Percentiles rank a stretch among this genome's conserved stretches.
These are phyloP conservation scores for Himantopus leucocephalus DNA, from an alignment of 2,113 vertebrate genomes.

Conservation along the genomic window DNA sequence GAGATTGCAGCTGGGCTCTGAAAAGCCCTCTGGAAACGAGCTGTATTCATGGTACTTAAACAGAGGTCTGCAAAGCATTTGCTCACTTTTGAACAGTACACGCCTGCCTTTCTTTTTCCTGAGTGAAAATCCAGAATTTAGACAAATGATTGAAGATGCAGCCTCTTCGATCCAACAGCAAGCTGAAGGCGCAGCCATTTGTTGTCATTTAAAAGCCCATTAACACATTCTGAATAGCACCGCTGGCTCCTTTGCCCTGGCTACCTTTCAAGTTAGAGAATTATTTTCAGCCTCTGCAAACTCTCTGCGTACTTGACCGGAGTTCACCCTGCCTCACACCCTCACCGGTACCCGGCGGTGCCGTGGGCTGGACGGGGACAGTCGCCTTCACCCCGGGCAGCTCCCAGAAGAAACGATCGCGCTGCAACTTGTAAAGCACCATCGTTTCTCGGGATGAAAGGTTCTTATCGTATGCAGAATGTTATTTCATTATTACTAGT, in stretches of 20 bases:
- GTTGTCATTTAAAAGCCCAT: not conserved
- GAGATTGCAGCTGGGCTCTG: not conserved
- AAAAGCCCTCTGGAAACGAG: not conserved
- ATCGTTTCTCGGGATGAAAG: not conserved
- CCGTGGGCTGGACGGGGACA: not conserved
- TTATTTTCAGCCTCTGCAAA: not conserved
- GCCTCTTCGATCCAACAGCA: not conserved
- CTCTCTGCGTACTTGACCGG: fast-evolving
- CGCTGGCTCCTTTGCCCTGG: not conserved
- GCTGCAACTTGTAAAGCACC: not conserved
- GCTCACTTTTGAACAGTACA: not conserved
- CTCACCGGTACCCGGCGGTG: not conserved
- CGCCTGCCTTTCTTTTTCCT: not conserved
- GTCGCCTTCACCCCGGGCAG: not conserved
- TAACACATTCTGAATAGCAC: not conserved
- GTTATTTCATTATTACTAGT: not conserved
- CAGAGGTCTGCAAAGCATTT: not conserved
- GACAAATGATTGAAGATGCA: not conserved
- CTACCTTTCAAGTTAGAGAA: not conserved
- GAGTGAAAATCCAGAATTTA: not conserved
- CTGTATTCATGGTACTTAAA: not conserved
- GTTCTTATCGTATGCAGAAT: not conserved
- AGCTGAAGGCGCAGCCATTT: not conserved
- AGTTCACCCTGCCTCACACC: not conserved
- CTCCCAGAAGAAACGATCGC: fast-evolving